A percentile compares a stretch with the other conserved stretches of the same genome.
These are phyloP conservation scores for Saccostrea glomerata DNA, from an alignment of 1,140 invertebrate genomes.

Conservation along the genomic window DNA sequence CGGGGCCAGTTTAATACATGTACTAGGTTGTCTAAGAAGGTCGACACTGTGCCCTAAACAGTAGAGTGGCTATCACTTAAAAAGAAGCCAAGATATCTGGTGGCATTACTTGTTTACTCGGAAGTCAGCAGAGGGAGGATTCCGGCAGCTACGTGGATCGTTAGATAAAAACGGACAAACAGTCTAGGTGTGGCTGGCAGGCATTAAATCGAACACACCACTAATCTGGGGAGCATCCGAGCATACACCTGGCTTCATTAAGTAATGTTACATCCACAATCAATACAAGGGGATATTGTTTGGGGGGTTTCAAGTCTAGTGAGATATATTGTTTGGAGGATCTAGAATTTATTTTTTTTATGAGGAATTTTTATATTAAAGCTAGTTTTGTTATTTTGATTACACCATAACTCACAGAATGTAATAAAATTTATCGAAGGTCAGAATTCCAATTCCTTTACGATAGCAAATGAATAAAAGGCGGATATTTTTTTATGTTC, in stretches of 20 bases:
- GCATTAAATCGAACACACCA: not conserved
- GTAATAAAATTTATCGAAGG: too few relatives aligned
- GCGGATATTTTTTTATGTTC: too few relatives aligned
- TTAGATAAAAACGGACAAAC: slow-evolving; percentile 32
- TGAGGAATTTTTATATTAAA: too few relatives aligned
- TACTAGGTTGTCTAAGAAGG: too few relatives aligned
- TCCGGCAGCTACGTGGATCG: slow-evolving; percentile 23
- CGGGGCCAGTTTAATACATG: too few relatives aligned
- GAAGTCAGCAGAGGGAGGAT: slow-evolving; percentile 8
- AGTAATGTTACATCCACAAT: slow-evolving; percentile 5
- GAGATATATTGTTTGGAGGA: too few relatives aligned
- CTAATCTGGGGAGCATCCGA: not conserved
- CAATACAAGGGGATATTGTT: not conserved
- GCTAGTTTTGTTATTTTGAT: too few relatives aligned
- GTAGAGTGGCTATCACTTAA: not conserved
- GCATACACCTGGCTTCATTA: not conserved
- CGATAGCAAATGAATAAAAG: too few relatives aligned
- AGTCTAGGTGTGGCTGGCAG: slow-evolving; percentile 1
- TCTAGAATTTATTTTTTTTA: too few relatives aligned
- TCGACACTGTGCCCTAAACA: too few relatives aligned
- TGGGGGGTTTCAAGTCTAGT: not conserved
- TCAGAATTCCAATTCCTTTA: too few relatives aligned
- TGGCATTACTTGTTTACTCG: not conserved
- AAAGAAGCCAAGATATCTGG: not conserved
- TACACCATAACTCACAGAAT: too few relatives aligned